Base-by-base conservation (phyloP, 2,888 invertebrate genomes). In the Caenorhabditis plicata region DNA sequence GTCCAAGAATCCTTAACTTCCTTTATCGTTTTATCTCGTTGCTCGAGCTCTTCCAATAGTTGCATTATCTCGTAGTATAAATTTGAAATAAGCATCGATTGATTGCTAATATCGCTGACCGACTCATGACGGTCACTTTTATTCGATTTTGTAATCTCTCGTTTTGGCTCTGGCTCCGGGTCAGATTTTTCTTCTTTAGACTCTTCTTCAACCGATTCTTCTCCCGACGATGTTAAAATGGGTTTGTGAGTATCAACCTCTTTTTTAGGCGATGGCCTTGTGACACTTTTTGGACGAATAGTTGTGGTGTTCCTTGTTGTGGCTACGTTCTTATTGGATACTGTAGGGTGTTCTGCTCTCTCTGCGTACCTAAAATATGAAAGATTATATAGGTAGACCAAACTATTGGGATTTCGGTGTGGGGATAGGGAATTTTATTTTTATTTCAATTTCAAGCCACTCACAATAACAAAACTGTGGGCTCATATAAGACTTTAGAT, bases 1-100 rank as follows among this genome's bases (percentile, higher is more conserved):
- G 47, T 47, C 54, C 57, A 41, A 2, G 48, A 44, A 29, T 51
- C 53, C 23, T 66, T 43, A 51, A 71, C 49, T 33, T 61, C 49
- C 1, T 36, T 33, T 38, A 75, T 19, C 26, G 68, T 65, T 17
- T 56, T 48, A 43, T 75, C 67, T 26, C 66, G 66, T 15, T 45
- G 49, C 8, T 64, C 50, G n/a, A 71, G 27, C 36, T 76, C 71
- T 71, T 67, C 58, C 2, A 74, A 46, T 8, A 73, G 49, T 22
- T 60, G 52, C 64, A 72, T 67, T 13, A 71, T 38, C 40, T 75
- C 73, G 42, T 69, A 67, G 40, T 73, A 66, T 8, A 75, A 45
- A 19, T 68, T 67, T 9, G 72, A 60, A 26, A 75, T 73, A 15
- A 75, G 48, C 36, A 72, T 53, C 8, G 75, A 67, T 31, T 61